phyloP scores from a whole-genome alignment of 1,140 invertebrate genomes.

The Oncopodura yosiiana region DNA sequence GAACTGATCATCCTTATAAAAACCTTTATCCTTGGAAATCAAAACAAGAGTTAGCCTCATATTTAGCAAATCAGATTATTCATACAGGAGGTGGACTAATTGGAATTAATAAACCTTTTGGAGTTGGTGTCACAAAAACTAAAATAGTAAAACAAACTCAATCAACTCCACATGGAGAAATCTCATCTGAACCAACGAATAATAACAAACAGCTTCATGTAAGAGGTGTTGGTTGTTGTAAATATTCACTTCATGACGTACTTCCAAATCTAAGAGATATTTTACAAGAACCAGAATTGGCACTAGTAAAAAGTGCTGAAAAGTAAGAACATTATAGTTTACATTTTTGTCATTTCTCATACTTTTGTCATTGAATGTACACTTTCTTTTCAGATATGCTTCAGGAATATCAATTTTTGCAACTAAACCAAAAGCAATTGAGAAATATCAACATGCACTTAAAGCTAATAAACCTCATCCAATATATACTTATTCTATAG shows the following conservation, averaged over 20 bases:
- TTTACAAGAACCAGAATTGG: slow-evolving; percentile 36
- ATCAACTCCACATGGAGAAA: neutral
- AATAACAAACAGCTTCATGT: slow-evolving; percentile 20
- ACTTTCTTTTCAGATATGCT: slow-evolving; percentile 21
- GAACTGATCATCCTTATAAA: slow-evolving; percentile 36
- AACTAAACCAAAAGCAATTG: slow-evolving; percentile 1
- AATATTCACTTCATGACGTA: slow-evolving; percentile 37
- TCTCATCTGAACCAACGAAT: neutral
- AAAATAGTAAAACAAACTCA: too few relatives aligned
- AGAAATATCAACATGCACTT: slow-evolving; percentile 4
- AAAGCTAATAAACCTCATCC: slow-evolving; percentile 7
- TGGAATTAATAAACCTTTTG: slow-evolving; percentile 43
- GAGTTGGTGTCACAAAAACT: slow-evolving; percentile 37
- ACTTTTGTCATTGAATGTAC: too few relatives aligned
- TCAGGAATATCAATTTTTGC: slow-evolving; percentile 30
- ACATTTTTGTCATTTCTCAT: too few relatives aligned
- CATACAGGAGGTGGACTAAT: slow-evolving; percentile 41
- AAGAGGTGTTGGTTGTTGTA: slow-evolving; percentile 11
- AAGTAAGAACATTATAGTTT: too few relatives aligned
- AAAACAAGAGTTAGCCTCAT: slow-evolving; percentile 29
- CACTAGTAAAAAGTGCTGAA: slow-evolving; percentile 37
- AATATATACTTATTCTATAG: slow-evolving; percentile 10
- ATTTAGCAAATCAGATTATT: slow-evolving; percentile 36
- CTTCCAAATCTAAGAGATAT: slow-evolving; percentile 36
- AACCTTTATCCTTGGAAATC: slow-evolving; percentile 40